These are phyloP conservation scores for Ophion obscuratus DNA, from an alignment of 2,888 invertebrate species.

Conservation along the genomic window DNA sequence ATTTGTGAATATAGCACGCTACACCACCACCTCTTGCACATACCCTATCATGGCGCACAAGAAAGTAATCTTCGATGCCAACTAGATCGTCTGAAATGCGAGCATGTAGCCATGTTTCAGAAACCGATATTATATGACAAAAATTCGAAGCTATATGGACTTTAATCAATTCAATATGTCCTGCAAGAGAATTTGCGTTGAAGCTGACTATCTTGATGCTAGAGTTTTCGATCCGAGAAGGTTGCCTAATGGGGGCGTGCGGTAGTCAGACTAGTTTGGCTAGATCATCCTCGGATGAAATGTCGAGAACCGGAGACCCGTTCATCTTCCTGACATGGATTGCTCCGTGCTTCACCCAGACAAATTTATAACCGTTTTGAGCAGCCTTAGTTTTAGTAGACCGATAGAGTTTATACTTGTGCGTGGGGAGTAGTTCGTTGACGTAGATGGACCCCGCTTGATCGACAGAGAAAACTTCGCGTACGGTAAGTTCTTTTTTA, in stretches of 20 bases:
- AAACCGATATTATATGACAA: constrained; percentile 23
- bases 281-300: neutral
- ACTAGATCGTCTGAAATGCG: constrained; percentile 2
- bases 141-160: neutral
- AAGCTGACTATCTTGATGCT: too few species aligned
- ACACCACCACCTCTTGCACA: constrained; percentile 40
- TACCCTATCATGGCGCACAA: constrained; percentile 38
- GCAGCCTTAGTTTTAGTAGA: neutral
- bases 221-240: too few species aligned
- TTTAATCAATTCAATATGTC: neutral
- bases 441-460: neutral
- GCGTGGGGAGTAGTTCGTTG: neutral
- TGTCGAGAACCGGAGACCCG: neutral
- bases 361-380: neutral
- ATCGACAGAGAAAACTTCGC: neutral
- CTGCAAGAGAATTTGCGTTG: neutral
- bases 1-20: constrained; percentile 42
- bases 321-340: neutral
- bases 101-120: constrained; percentile 32
- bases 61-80: constrained; percentile 2
- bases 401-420: neutral
- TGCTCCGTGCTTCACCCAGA: neutral
- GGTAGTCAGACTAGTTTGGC: neutral
- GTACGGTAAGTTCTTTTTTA: neutral
- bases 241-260: neutral